Percentiles rank a stretch among this genome's conserved stretches.
These are phyloP conservation scores for Pteruthius melanotis DNA, from an alignment of 2,113 vertebrate species.

Conservation along the genomic window DNA sequence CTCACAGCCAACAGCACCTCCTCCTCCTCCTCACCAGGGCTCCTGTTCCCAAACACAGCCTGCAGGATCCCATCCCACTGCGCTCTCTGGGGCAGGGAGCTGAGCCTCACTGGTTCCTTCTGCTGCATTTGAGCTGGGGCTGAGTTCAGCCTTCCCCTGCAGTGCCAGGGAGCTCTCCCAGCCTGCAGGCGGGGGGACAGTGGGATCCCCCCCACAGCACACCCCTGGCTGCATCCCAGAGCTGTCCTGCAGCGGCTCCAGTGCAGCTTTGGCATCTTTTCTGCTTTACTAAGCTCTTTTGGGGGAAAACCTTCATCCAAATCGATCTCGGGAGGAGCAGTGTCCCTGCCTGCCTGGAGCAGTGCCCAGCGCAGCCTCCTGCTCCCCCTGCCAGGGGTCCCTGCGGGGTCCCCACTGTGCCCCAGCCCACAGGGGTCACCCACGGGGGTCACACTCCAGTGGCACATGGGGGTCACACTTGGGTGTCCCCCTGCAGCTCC, in stretches of 20 bases:
- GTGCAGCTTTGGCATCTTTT: not conserved
- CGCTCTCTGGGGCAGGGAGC: not conserved
- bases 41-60: not conserved
- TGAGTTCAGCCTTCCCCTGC: fast-evolving
- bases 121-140: fast-evolving
- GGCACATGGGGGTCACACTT: too few relatives aligned
- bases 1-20: not conserved
- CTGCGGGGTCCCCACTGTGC: not conserved
- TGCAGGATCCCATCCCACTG: not conserved
- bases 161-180: fast-evolving
- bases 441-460: not conserved
- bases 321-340: not conserved
- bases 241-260: not conserved
- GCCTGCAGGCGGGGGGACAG: not conserved
- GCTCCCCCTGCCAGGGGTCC: not conserved
- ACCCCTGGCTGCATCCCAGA: not conserved
- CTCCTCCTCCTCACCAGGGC: not conserved
- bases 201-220: not conserved
- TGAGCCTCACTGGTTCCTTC: not conserved
- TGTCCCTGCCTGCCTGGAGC: not conserved
- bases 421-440: not conserved
- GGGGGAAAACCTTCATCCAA: not conserved
- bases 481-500: too few relatives aligned
- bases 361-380: not conserved
- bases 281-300: not conserved